A percentile compares a stretch with the other conserved stretches of the same genome.
Evolutionary conservation across 2,888 invertebrate species (phyloP).

Genomic region (Stenotaenia linearis): DNA sequence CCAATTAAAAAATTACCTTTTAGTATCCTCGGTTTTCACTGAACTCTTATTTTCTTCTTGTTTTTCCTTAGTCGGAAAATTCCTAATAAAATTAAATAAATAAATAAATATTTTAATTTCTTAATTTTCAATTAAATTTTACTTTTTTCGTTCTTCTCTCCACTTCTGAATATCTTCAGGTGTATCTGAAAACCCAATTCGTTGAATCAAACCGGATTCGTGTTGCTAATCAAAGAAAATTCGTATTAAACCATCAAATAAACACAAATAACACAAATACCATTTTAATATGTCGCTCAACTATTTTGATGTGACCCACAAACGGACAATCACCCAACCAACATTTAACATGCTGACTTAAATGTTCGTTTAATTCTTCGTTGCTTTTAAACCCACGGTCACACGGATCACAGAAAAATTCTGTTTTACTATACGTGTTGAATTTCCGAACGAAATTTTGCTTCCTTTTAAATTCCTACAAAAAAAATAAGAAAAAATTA

Average conservation of each 20-base stretch:
- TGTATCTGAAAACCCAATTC: constrained; percentile 66
- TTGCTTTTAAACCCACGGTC: constrained; percentile 63
- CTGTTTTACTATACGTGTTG: constrained; percentile 37
- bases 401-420: constrained; percentile 61
- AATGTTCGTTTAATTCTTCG: constrained; percentile 60
- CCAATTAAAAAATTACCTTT: background rate
- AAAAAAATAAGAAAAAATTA: background rate
- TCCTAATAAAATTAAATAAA: constrained; percentile 48
- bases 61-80: constrained; percentile 62
- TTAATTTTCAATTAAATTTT: constrained; percentile 21
- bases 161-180: constrained; percentile 79
- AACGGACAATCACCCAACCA: constrained; percentile 74
- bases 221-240: too few relatives aligned
- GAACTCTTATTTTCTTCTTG: background rate
- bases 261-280: constrained; percentile 41
- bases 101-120: too few relatives aligned
- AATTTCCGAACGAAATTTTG: background rate
- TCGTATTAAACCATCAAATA: too few relatives aligned
- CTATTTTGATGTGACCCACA: constrained; percentile 68
- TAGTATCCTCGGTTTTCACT: background rate
- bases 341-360: constrained; percentile 68
- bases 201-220: constrained; percentile 70
- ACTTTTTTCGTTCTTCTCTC: constrained; percentile 71
- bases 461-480: background rate
- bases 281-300: constrained; percentile 72